These are phyloP conservation scores for Accipiter fasciatus DNA, from an alignment of 2,797 vertebrate species.

Conservation along the genomic window DNA sequence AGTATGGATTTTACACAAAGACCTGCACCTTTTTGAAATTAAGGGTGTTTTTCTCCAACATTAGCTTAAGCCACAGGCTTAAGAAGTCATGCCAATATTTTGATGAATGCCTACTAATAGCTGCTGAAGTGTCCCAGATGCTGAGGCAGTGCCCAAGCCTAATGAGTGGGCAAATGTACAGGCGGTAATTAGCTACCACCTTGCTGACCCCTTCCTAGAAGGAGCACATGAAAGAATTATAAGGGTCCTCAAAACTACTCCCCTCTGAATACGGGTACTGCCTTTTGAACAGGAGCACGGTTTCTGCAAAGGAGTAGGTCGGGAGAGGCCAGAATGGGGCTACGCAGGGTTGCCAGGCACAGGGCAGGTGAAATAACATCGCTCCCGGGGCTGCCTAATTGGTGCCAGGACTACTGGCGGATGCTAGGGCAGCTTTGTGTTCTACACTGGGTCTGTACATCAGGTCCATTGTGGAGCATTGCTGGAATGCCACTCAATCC, in stretches of 20 bases:
- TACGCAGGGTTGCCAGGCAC: fast-evolving
- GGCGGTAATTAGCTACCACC: neutral
- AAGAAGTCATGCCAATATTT: neutral
- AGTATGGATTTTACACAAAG: neutral
- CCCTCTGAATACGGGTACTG: neutral
- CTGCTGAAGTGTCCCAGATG: neutral
- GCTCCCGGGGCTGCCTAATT: neutral
- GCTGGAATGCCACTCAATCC: neutral
- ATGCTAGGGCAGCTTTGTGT: neutral
- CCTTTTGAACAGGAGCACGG: neutral
- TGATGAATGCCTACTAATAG: neutral
- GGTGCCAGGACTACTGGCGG: fast-evolving
- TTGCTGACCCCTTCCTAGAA: neutral
- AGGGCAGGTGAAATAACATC: no score
- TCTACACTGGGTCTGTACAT: fast-evolving
- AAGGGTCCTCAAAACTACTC: neutral
- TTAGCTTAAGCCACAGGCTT: neutral
- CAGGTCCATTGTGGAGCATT: neutral
- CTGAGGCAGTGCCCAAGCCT: neutral
- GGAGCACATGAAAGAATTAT: fast-evolving
- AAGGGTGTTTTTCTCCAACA: neutral
- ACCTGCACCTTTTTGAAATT: neutral
- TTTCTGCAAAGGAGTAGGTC: no score
- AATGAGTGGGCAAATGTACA: neutral
- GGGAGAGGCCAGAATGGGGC: neutral